Base-by-base conservation (phyloP, 2,113 vertebrate species). In the Jaculus jaculus region DNA sequence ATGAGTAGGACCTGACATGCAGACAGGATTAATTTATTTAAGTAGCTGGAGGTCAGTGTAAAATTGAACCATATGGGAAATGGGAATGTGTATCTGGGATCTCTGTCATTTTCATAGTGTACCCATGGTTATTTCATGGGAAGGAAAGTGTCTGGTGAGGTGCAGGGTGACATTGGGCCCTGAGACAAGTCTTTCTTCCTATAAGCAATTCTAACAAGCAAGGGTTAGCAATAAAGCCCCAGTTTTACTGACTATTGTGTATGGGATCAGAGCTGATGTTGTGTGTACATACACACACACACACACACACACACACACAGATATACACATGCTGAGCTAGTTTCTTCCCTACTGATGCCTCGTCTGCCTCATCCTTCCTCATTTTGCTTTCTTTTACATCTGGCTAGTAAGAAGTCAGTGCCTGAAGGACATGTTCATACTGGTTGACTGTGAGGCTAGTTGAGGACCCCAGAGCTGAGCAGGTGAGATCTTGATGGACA, bases 111-210 rank as follows among this genome's bases (percentile, higher is more conserved):
- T 68, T 3, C 24, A 3, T 1, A 1, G 7, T 21, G 24, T 4
- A 51, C 26, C 24, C 9, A 0, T 8, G 42, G 37, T 10, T 17
- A n/a, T 5, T 0, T 0, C 13, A 23, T 2, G 30, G 34, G 54
- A 69, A 28, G 37, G 23, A 69, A 37, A 66, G 11, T 16, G 24
- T 26, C 34, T 18, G 18, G 32, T 9, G 3, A 71, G 34, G 32
- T 68, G 1, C 61, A 21, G 23, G 18, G 30, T 9, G 47, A 51
- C 26, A 12, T 5, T 7, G 24, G 24, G 9, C 21, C 3, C 16
- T 3, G 4, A 30, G 21, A 7, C 20, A 39, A 6, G 39, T 24
- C 28, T 6, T 51, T 54, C 39, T 84, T 68, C 2, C 2, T 30
- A 24, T 10, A 24, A 82, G 63, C 17, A 47, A 28, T 63, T 66